Evolutionary conservation across 2,113 vertebrate genomes (phyloP).

Genomic region (Megaptera novaeangliae): DNA sequence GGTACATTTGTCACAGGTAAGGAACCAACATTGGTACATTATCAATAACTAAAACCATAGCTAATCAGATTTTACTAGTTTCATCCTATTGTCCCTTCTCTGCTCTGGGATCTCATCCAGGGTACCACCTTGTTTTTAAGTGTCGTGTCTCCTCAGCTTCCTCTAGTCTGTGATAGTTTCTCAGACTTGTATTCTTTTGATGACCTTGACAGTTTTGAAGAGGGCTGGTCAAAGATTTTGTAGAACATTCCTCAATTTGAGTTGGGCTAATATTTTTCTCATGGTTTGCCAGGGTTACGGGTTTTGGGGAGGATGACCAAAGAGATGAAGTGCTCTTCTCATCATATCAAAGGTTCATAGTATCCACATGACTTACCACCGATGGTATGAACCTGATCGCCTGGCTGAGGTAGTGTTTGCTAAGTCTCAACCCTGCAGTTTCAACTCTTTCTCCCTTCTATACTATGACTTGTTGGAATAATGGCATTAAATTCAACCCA

Average conservation of each 20-base stretch:
- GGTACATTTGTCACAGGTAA: background rate
- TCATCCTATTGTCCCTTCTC: background rate
- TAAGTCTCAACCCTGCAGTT: background rate
- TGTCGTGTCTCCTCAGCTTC: background rate
- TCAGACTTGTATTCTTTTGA: background rate
- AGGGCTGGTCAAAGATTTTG: background rate
- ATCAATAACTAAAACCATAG: background rate
- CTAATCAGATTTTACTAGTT: background rate
- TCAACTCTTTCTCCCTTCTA: background rate
- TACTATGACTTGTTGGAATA: background rate
- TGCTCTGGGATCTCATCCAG: background rate
- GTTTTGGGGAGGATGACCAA: background rate
- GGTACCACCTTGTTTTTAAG: background rate
- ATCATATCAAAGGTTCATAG: fast-evolving
- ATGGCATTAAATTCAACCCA: background rate
- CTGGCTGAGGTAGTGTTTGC: background rate
- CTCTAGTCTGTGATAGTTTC: background rate
- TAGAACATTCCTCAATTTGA: background rate
- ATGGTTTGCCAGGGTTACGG: fast-evolving
- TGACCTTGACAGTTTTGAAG: background rate
- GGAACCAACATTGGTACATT: background rate
- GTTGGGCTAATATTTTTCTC: background rate
- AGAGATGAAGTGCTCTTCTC: background rate
- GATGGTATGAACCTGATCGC: too few relatives aligned
- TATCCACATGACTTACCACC: fast-evolving